Evolutionary conservation across 2,888 invertebrate species (phyloP), one percentile per base, ranked within the genome.

Genomic region (Mesorhabditis belari): DNA sequence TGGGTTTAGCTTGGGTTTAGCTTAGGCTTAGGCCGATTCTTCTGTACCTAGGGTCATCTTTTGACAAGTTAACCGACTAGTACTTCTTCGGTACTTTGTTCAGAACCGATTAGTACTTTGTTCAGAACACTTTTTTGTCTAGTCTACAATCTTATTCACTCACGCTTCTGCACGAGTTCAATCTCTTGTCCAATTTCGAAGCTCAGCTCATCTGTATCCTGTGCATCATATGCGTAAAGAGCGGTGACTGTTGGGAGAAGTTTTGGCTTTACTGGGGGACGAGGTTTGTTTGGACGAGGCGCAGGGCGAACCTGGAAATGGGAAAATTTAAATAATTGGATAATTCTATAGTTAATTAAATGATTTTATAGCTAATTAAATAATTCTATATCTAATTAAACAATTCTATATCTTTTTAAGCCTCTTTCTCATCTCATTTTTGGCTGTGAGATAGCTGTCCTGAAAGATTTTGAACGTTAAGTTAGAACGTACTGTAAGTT

Each of bases 171-270:
- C 21, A 87, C 77, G 55, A 88, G 83, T 65, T 87, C 87, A 61
- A 88, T 83, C 35, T 85, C 77, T 60, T 87, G 87, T 23, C 86
- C 87, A 69, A 85, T 86, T 58, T 84, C 83, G 64, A 88, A 85
- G 57, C 83, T 84, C 5, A 88, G 81, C 74, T 88, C 88, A 76
- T 88, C 88, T 17, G 86, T 83, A 79, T 88, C 88, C 75, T 86
- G 86, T 3, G 87, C 87, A 69, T 85, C 86, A 74, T 88, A 88
- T 44, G 86, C 85, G 77, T 86, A 88, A 58, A 87, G 81, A 6
- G 86, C 85, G 67, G 82, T 82, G 0, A 77, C 76, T 17, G 67
- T 58, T 9, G 80, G 79, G 21, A 80, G 76, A 19, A 72, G 62
- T 29, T 73, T 75, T 4, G 82, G 82, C 60, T 77, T 77, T 3